Conservation (phyloP, 2,113 vertebrate species). For the Dolichotis patagonum region DNA sequence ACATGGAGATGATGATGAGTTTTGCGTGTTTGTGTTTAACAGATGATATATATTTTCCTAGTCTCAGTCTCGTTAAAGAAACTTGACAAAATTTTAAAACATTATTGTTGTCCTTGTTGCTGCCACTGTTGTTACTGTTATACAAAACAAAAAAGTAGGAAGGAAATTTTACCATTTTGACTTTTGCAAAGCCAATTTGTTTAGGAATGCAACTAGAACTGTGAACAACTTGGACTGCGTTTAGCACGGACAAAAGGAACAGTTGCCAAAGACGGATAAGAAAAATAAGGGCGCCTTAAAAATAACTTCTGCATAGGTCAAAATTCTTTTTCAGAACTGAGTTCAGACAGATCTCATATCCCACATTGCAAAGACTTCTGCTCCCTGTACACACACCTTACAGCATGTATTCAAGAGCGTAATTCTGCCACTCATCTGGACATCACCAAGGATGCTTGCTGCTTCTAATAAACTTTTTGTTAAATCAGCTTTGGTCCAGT, state of each 20-base stretch:
- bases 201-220: not conserved
- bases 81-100: not conserved
- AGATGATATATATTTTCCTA: not conserved
- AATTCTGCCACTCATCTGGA: not conserved
- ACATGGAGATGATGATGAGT: not conserved
- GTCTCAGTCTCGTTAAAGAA: not conserved
- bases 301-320: not conserved
- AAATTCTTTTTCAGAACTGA: not conserved
- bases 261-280: not conserved
- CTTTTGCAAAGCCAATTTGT: not conserved
- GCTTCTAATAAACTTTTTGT: not conserved
- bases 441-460: not conserved
- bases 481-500: not conserved
- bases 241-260: not conserved
- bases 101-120: not conserved
- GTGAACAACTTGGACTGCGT: not conserved
- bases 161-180: not conserved
- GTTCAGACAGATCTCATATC: not conserved
- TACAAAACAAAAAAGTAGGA: constrained; percentile 21
- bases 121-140: not conserved
- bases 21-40: not conserved
- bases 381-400: not conserved
- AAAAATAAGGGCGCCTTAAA: not conserved
- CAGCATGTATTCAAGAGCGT: not conserved
- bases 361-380: not conserved